These are phyloP conservation scores for Athetis lepigone DNA, from an alignment of 2,888 invertebrate genomes.

Conservation along the genomic window DNA sequence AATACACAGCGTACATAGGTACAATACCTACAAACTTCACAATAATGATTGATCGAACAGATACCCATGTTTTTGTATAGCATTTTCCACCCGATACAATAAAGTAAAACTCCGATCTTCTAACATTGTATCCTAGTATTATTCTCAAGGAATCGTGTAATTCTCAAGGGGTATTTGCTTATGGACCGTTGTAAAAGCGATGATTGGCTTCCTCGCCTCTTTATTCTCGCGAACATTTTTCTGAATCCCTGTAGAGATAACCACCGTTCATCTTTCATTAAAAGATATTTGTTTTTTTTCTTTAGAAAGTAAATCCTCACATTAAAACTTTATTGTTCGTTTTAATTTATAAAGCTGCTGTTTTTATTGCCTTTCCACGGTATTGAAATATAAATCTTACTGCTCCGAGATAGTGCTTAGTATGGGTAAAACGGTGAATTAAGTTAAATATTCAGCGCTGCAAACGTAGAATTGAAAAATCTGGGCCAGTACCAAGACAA, in stretches of 20 bases:
- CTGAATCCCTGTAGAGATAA: slow-evolving; percentile 51
- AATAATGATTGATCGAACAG: too few species aligned
- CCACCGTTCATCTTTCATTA: slow-evolving; percentile 25
- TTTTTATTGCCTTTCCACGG: neutral
- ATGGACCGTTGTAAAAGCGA: slow-evolving; percentile 47
- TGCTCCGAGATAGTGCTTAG: neutral
- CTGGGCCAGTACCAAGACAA: neutral
- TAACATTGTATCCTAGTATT: slow-evolving; percentile 25
- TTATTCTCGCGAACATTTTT: slow-evolving; percentile 42
- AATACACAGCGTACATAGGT: too few species aligned
- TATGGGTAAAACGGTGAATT: slow-evolving; percentile 2
- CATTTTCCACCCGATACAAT: slow-evolving; percentile 4
- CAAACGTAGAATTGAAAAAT: slow-evolving; percentile 13
- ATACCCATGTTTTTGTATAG: neutral
- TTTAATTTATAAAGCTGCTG: neutral
- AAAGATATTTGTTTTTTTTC: slow-evolving; percentile 14
- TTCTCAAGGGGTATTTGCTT: slow-evolving; percentile 52
- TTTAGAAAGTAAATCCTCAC: neutral
- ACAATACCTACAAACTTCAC: too few species aligned
- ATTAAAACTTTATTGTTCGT: neutral
- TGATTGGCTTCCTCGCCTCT: slow-evolving; percentile 53
- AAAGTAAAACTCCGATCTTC: slow-evolving; percentile 15
- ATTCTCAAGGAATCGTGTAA: slow-evolving; percentile 36
- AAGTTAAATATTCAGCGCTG: slow-evolving; percentile 25
- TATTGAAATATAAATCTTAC: neutral